phyloP scores from a whole-genome alignment of 2,113 vertebrate species.

The Pygoscelis antarcticus region DNA sequence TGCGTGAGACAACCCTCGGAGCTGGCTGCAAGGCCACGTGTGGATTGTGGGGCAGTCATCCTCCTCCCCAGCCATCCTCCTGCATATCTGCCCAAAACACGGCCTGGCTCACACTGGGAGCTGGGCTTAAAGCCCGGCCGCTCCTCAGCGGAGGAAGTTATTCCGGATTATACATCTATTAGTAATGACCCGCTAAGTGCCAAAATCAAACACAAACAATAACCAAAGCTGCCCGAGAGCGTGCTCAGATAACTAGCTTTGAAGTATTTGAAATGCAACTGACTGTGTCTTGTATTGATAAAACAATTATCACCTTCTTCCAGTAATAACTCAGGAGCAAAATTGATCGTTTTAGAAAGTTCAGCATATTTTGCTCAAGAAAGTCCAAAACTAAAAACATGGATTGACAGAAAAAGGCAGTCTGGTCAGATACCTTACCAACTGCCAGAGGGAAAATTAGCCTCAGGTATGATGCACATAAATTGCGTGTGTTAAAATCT shows the following conservation, averaged over 20 bases:
- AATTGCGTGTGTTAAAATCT: neutral
- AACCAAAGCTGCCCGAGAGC: neutral
- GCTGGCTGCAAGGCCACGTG: neutral
- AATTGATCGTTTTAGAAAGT: slow-evolving; percentile 22
- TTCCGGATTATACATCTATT: neutral
- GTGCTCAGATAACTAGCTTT: neutral
- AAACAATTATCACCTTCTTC: slow-evolving; percentile 50
- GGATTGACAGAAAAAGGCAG: neutral
- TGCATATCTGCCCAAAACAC: neutral
- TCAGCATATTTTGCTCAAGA: slow-evolving; percentile 2
- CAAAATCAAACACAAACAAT: neutral
- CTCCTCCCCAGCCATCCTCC: neutral
- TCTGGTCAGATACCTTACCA: neutral
- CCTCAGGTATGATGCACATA: neutral
- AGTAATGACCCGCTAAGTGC: neutral
- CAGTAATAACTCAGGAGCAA: slow-evolving; percentile 40
- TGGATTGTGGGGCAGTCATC: neutral
- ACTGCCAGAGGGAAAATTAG: neutral
- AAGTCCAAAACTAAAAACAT: neutral
- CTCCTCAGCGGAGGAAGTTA: neutral
- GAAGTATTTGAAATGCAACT: slow-evolving; percentile 23
- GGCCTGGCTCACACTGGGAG: neutral
- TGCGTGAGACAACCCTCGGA: neutral
- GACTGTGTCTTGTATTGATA: slow-evolving; percentile 28
- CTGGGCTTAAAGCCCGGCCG: neutral